Percentiles rank a stretch among this genome's conserved stretches.
These are phyloP conservation scores for Ginglymostoma cirratum DNA, from an alignment of 2,113 vertebrate genomes.

Conservation along the genomic window DNA sequence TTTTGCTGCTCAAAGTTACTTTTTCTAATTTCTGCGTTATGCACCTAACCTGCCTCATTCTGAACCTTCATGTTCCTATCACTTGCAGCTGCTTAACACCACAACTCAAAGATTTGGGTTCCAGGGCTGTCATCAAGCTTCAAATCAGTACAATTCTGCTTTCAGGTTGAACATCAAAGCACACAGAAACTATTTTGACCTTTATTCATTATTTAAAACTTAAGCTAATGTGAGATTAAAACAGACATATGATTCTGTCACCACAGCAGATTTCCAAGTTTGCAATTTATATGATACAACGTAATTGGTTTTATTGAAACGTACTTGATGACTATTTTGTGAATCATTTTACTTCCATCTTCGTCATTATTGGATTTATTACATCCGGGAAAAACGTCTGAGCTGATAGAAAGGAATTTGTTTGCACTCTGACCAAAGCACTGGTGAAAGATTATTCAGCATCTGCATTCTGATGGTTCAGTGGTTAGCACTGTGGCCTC, in stretches of 20 bases:
- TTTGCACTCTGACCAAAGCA: background rate
- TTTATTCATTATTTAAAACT: background rate
- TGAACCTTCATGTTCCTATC: too few species aligned
- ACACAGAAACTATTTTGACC: background rate
- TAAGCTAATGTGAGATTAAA: background rate
- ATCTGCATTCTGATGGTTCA: background rate
- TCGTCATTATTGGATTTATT: background rate
- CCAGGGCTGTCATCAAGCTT: background rate
- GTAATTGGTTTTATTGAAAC: background rate
- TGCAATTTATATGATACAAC: background rate
- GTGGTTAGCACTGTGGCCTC: too few species aligned
- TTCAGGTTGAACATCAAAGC: background rate
- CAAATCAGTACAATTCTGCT: background rate
- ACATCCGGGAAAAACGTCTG: background rate
- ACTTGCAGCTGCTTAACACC: background rate
- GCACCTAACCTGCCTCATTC: background rate
- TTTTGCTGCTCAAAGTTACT: background rate
- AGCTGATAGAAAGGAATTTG: background rate
- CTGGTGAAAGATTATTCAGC: background rate
- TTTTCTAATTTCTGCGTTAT: background rate
- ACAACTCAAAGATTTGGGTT: background rate
- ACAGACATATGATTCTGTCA: background rate
- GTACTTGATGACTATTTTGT: background rate
- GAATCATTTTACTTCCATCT: background rate
- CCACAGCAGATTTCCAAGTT: background rate